Conservation (phyloP, 2,113 vertebrate genomes). For the Coracopsis vasa region DNA sequence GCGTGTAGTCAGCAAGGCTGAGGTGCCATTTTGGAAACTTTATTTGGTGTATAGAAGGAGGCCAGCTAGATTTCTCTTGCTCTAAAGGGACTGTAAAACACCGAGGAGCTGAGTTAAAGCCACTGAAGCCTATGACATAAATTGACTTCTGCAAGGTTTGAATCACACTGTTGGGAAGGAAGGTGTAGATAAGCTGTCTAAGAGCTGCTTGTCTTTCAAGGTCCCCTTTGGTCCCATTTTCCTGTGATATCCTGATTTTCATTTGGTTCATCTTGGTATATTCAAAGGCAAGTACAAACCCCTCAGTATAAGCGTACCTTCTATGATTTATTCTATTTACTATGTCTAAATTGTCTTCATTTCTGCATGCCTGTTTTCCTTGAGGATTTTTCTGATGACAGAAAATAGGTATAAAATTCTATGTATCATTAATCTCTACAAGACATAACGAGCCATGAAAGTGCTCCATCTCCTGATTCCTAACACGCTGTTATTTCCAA, state of each 20-base stretch:
- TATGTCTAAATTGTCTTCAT: neutral
- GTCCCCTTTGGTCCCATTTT: neutral
- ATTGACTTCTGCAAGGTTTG: neutral
- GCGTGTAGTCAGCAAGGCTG: constrained; percentile 44
- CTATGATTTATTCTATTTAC: neutral
- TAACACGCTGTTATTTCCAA: neutral
- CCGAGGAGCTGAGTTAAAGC: constrained; percentile 20
- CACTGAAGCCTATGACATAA: neutral
- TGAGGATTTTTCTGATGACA: neutral
- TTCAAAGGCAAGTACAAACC: neutral
- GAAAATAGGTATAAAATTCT: neutral
- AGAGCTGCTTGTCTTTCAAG: neutral
- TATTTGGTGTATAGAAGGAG: neutral
- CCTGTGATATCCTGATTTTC: neutral
- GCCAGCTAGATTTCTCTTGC: neutral
- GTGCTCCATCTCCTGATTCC: neutral
- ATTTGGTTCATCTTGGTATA: neutral
- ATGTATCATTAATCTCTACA: neutral
- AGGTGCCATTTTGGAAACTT: constrained; percentile 34
- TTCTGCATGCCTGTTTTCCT: neutral
- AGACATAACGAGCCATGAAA: neutral
- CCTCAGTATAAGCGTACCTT: neutral
- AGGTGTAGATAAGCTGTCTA: neutral
- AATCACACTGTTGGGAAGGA: neutral
- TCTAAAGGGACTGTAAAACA: constrained; percentile 5